phyloP scores from a whole-genome alignment of 2,797 vertebrate genomes.

The Oreochromis mossambicus region DNA sequence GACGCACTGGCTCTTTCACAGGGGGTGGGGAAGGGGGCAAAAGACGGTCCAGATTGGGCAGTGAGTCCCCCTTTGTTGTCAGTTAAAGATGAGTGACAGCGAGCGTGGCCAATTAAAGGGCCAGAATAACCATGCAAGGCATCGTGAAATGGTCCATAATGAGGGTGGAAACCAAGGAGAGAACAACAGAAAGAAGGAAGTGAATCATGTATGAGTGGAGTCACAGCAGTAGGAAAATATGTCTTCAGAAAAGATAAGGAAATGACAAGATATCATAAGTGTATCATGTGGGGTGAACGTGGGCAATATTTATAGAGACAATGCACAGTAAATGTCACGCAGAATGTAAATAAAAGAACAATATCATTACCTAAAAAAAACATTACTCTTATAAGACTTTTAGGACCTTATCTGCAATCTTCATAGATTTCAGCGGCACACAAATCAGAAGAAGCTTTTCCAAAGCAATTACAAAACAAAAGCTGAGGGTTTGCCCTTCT shows the following conservation, averaged over 20 bases:
- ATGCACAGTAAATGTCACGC: background rate
- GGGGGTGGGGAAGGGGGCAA: slow-evolving; percentile 73
- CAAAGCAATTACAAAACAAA: background rate
- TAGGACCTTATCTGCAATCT: background rate
- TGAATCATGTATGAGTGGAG: slow-evolving; percentile 34
- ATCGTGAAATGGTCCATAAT: slow-evolving; percentile 50
- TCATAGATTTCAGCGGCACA: background rate
- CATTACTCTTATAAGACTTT: accelerated
- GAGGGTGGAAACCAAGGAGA: slow-evolving; percentile 18
- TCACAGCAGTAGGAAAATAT: slow-evolving; percentile 15
- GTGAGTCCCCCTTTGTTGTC: slow-evolving; percentile 71
- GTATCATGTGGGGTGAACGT: background rate
- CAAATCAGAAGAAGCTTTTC: background rate
- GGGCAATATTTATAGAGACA: background rate
- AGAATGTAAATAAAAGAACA: background rate
- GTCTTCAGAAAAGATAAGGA: slow-evolving; percentile 3
- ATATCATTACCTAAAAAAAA: background rate
- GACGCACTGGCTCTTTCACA: slow-evolving; percentile 77
- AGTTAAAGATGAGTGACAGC: slow-evolving; percentile 27
- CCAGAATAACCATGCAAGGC: slow-evolving; percentile 55
- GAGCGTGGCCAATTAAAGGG: slow-evolving; percentile 19
- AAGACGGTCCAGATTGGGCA: slow-evolving; percentile 85
- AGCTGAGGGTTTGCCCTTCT: background rate
- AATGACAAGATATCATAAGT: background rate
- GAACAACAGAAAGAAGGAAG: slow-evolving; percentile 36